These are phyloP conservation scores for Ptychadena robeensis DNA, from an alignment of 2,797 vertebrate species.

Conservation along the genomic window DNA sequence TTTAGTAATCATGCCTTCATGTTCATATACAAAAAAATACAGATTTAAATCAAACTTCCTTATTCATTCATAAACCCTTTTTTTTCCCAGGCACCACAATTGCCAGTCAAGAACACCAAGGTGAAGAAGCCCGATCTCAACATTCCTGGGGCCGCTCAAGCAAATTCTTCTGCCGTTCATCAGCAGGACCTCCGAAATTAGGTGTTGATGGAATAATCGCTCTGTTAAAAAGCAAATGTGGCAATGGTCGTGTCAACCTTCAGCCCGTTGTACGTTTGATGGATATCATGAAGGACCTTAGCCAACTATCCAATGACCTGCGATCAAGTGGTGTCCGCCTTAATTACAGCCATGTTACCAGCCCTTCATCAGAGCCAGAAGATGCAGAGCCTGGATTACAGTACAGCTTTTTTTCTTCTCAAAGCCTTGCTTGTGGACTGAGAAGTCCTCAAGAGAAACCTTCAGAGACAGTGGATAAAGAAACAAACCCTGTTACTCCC, in stretches of 20 bases:
- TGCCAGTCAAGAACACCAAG: slow-evolving; percentile 66
- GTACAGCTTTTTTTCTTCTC: slow-evolving; percentile 85
- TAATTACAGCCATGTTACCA: slow-evolving; percentile 80
- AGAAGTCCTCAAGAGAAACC: slow-evolving; percentile 84
- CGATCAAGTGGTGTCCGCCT: slow-evolving; percentile 86
- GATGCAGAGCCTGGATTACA: slow-evolving; percentile 74
- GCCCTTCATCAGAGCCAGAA: slow-evolving; percentile 71
- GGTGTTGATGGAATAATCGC: slow-evolving; percentile 73
- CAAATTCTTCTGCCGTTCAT: slow-evolving; percentile 61
- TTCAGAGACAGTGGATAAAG: slow-evolving; percentile 68
- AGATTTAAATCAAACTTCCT: too few species aligned
- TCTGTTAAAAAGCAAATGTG: slow-evolving; percentile 74
- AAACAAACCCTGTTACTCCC: slow-evolving; percentile 68
- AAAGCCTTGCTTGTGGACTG: slow-evolving; percentile 89
- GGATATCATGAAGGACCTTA: slow-evolving; percentile 86
- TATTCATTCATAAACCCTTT: neutral
- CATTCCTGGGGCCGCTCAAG: slow-evolving; percentile 62
- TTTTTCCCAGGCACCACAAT: neutral
- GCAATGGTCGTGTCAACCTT: slow-evolving; percentile 80
- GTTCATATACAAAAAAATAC: too few species aligned
- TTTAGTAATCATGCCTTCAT: too few species aligned
- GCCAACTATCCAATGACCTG: slow-evolving; percentile 87
- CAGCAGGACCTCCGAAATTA: slow-evolving; percentile 69
- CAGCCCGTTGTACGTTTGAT: slow-evolving; percentile 78
- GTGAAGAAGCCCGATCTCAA: slow-evolving; percentile 69